Evolutionary conservation across 1,140 invertebrate genomes (phyloP), one percentile per base, ranked within the genome.

Genomic region (Drosophila varians): DNA sequence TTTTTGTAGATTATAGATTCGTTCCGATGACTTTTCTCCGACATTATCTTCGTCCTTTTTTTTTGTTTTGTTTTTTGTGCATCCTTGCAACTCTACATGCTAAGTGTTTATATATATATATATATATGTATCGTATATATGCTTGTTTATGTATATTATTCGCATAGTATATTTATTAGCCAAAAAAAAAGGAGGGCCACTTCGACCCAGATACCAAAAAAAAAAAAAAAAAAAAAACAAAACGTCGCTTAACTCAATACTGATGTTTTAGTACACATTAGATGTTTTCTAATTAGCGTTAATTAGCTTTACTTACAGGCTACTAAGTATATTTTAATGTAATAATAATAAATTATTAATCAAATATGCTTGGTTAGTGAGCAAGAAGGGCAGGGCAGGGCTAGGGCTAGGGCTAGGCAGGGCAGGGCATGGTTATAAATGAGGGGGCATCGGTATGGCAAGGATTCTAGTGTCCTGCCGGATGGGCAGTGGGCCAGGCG

Each of bases 401-500:
- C n/a, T 14, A 18, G 21, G 11, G n/a, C n/a, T n/a, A n/a, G n/a
- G n/a, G n/a, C n/a, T n/a, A n/a, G n/a, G n/a, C n/a, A n/a, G n/a
- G n/a, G n/a, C n/a, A n/a, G n/a, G 23, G 42, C 48, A 14, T 49
- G 18, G 6, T 21, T 5, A 14, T 1, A 18, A 11, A 18, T 12
- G 12, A 11, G 1, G 23, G 34, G 16, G 18, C 14, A 4, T 8
- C 8, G 26, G 7, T 14, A 7, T 42, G 14, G 26, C 6, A 21
- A 40, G 25, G 7, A 4, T 16, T 7, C 77, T 58, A 77, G 28
- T 84, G 69, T 16, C 61, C 60, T 9, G 58, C 51, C 45, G 68
- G 71, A 42, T 77, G 77, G 1, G 83, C 69, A 34, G 90, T 95
- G 3, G 98, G 98, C 98, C 98, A 99, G 43, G 98, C 97, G 76